Conservation (phyloP, 2,888 invertebrate species). For the Nomada hirtipes region DNA sequence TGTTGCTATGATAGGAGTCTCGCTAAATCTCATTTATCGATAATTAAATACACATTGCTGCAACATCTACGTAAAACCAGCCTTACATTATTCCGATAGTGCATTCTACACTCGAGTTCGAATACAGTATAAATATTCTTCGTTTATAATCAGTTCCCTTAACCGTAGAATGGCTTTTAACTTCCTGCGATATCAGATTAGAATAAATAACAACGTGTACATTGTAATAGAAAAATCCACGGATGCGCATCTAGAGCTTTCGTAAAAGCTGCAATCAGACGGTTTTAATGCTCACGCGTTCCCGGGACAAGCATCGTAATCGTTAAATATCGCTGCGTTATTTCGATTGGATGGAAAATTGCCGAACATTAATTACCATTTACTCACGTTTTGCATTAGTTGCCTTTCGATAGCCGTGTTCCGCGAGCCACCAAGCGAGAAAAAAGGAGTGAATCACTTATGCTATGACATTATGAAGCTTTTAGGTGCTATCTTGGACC, state of each 20-base stretch:
- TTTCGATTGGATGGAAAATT: constrained; percentile 30
- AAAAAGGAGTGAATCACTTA: background rate
- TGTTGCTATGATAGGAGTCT: too few relatives aligned
- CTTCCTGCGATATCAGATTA: background rate
- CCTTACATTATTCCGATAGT: background rate
- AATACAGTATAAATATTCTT: background rate
- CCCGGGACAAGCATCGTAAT: constrained; percentile 7
- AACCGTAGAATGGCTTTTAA: background rate
- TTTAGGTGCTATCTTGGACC: constrained; percentile 45
- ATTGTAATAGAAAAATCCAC: background rate
- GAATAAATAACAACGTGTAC: background rate
- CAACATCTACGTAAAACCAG: background rate
- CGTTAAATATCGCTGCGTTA: constrained; percentile 36
- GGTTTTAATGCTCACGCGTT: background rate
- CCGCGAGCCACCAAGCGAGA: background rate
- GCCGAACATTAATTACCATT: constrained; percentile 57
- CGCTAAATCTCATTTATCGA: too few relatives aligned
- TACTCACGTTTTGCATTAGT: constrained; percentile 56
- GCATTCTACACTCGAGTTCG: background rate
- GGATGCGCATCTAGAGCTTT: background rate
- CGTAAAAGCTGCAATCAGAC: background rate
- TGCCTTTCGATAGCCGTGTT: constrained; percentile 41
- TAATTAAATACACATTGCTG: background rate
- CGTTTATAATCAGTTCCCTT: background rate
- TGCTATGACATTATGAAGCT: constrained; percentile 34